Percentiles rank a stretch among this genome's conserved stretches.
These are phyloP conservation scores for Flexamia atlantica DNA, from an alignment of 2,888 invertebrate species.

Conservation along the genomic window DNA sequence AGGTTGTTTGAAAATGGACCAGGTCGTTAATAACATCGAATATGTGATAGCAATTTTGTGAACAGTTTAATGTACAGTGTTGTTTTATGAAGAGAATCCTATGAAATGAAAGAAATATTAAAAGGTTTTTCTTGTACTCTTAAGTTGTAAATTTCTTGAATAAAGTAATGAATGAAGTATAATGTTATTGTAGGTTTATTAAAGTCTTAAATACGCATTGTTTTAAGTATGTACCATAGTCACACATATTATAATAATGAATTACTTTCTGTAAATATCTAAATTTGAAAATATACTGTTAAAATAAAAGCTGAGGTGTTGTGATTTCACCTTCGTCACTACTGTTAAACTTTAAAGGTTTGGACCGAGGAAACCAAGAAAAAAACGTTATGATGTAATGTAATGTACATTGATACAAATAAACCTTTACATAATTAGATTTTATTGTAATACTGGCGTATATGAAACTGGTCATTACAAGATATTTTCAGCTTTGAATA, in stretches of 20 bases:
- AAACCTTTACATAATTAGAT: too few relatives aligned
- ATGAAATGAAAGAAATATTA: not conserved
- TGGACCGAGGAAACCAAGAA: too few relatives aligned
- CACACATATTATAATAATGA: not conserved
- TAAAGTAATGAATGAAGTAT: not conserved
- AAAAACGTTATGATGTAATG: too few relatives aligned
- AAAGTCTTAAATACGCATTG: not conserved
- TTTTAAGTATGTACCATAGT: not conserved
- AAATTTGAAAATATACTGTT: not conserved
- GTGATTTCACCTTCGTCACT: not conserved
- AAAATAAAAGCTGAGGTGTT: not conserved
- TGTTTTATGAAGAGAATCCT: not conserved
- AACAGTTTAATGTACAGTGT: constrained; percentile 5
- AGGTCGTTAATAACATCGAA: not conserved
- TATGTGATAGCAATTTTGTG: constrained; percentile 3
- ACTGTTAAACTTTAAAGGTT: too few relatives aligned
- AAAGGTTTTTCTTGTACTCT: not conserved
- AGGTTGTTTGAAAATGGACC: not conserved
- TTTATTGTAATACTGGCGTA: too few relatives aligned
- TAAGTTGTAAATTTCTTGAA: constrained; percentile 1
- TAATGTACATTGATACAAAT: too few relatives aligned
- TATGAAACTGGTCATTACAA: too few relatives aligned
- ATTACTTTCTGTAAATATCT: constrained; percentile 20
- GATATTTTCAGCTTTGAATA: too few relatives aligned
- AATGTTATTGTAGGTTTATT: not conserved